These are phyloP conservation scores for Rhyacophila evoluta DNA, from an alignment of 2,888 invertebrate species.

Conservation along the genomic window DNA sequence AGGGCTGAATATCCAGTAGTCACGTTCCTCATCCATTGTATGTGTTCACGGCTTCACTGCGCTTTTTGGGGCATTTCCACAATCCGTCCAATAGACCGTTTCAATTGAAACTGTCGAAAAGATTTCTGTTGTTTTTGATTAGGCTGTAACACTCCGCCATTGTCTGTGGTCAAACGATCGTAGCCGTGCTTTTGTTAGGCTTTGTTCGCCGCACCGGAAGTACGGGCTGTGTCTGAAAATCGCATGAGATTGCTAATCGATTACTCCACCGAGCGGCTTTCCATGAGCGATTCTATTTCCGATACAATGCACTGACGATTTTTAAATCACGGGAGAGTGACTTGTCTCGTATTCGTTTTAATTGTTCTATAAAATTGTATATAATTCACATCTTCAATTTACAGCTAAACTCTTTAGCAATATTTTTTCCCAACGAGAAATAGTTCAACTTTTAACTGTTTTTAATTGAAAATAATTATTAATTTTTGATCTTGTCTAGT, in stretches of 20 bases:
- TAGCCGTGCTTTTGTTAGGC: background rate
- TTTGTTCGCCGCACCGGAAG: slow-evolving; percentile 2
- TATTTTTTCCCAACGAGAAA: too few species aligned
- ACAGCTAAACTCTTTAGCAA: too few species aligned
- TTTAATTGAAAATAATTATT: too few species aligned
- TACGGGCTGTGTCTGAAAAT: slow-evolving; percentile 2
- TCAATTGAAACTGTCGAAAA: background rate
- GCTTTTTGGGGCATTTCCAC: background rate
- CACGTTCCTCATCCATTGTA: background rate
- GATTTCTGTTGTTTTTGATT: slow-evolving; percentile 18
- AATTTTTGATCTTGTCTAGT: too few species aligned
- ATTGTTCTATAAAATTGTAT: too few species aligned
- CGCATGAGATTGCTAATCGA: slow-evolving; percentile 17
- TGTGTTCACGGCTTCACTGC: background rate
- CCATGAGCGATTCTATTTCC: background rate
- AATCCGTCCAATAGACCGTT: background rate
- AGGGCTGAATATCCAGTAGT: background rate
- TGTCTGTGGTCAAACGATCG: background rate
- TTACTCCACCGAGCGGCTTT: background rate
- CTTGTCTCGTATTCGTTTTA: background rate
- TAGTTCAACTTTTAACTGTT: too few species aligned
- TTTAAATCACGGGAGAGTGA: background rate
- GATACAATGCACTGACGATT: background rate
- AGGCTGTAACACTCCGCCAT: background rate
- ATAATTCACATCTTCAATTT: too few species aligned